These are phyloP conservation scores for Salarias fasciatus DNA, from an alignment of 2,797 vertebrate species.

Conservation along the genomic window DNA sequence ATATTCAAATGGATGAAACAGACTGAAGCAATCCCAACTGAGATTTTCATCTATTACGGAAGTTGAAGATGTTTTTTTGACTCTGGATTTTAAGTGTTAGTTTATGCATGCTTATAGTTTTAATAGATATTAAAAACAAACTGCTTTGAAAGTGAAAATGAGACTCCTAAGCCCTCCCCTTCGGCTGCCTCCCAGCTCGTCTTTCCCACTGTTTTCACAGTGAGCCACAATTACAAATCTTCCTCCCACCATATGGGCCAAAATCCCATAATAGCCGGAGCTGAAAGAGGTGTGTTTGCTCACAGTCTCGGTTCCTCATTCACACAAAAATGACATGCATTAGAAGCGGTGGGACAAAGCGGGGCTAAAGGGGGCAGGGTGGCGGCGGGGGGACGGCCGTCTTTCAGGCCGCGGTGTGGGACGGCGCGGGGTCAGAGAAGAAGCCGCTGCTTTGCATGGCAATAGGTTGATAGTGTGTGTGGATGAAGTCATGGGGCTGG, in stretches of 20 bases:
- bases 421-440: conserved; percentile 45
- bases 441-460: conserved; percentile 83
- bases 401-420: conserved; percentile 47
- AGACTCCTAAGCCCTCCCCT: conserved; percentile 28
- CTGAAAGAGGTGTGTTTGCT: conserved; percentile 73
- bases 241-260: conserved; percentile 58
- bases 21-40: neutral
- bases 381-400: neutral
- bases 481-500: conserved; percentile 74
- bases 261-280: conserved; percentile 65
- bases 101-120: conserved; percentile 10
- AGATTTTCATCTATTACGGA: conserved; percentile 3
- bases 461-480: conserved; percentile 74
- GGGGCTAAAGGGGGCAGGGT: conserved; percentile 40
- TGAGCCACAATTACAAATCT: conserved; percentile 67
- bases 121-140: conserved; percentile 12
- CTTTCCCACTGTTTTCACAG: conserved; percentile 46
- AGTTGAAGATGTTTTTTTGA: neutral
- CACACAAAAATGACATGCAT: conserved; percentile 77
- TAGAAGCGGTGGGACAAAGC: conserved; percentile 78
- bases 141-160: conserved; percentile 14
- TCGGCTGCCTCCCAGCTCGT: conserved; percentile 7
- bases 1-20: neutral
- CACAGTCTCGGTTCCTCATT: conserved; percentile 59
- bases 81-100: conserved; percentile 11